Conservation (phyloP, 2,797 vertebrate genomes). For the Labeo calbasu region DNA sequence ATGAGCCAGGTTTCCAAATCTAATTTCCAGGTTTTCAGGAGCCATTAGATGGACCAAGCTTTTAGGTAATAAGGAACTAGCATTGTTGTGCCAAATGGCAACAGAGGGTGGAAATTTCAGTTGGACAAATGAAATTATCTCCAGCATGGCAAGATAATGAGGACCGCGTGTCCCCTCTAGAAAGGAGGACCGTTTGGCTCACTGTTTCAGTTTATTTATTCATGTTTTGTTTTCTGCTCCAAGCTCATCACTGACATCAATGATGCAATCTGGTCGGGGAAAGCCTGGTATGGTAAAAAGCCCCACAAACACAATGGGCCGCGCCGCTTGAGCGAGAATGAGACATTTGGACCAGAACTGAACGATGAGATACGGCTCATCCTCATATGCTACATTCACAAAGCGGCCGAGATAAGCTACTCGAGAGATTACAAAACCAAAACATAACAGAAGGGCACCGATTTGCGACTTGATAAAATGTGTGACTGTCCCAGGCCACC, state of each 20-base stretch:
- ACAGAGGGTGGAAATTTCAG: constrained; percentile 29
- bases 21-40: constrained; percentile 44
- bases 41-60: constrained; percentile 19
- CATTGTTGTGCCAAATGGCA: constrained; percentile 45
- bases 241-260: constrained; percentile 38
- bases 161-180: not conserved
- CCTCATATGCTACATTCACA: constrained; percentile 13
- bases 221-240: constrained; percentile 31
- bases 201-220: constrained; percentile 31
- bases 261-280: constrained; percentile 33
- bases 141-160: constrained; percentile 18
- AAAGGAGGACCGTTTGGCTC: constrained; percentile 20
- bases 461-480: not conserved
- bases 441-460: constrained; percentile 2
- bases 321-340: constrained; percentile 54
- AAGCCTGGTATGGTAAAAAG: constrained; percentile 25
- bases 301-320: constrained; percentile 46
- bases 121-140: constrained; percentile 39
- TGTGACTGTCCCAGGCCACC: constrained; percentile 25
- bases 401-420: constrained; percentile 38
- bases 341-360: constrained; percentile 46
- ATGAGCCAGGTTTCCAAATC: constrained; percentile 43
- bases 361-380: not conserved
- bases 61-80: constrained; percentile 3
- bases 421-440: constrained; percentile 21